Evolutionary conservation across 2,797 vertebrate species (phyloP).

Genomic region (Babyrousa celebensis): DNA sequence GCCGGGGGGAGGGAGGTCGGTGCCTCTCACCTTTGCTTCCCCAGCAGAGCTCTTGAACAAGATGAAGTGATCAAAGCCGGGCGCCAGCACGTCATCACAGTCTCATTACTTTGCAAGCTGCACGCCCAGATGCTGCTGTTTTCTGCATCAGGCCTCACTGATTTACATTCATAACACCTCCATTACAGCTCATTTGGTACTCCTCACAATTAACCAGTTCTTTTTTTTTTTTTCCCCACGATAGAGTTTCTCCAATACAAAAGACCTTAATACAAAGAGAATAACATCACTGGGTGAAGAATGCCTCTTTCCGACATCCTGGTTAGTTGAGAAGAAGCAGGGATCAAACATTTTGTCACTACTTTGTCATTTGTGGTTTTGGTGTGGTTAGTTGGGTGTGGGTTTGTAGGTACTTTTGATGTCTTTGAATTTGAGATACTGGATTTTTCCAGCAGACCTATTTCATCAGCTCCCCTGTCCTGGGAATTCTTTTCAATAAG

Average conservation of each 20-base stretch:
- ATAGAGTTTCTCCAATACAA: slow-evolving; percentile 15
- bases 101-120: slow-evolving; percentile 88
- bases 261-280: neutral
- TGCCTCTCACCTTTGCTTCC: slow-evolving; percentile 86
- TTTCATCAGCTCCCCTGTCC: neutral
- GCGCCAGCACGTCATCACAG: slow-evolving; percentile 80
- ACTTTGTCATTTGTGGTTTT: neutral
- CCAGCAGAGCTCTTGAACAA: slow-evolving; percentile 85
- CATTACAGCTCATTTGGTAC: slow-evolving; percentile 85
- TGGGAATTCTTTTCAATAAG: slow-evolving; percentile 1
- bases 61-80: slow-evolving; percentile 90
- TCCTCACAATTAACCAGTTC: slow-evolving; percentile 81
- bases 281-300: neutral
- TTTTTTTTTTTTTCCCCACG: neutral
- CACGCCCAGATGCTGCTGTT: slow-evolving; percentile 88
- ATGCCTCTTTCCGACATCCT: neutral
- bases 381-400: neutral
- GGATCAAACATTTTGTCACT: neutral
- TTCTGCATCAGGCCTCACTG: slow-evolving; percentile 75
- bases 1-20: slow-evolving; percentile 82
- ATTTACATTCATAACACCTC: slow-evolving; percentile 87
- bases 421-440: neutral
- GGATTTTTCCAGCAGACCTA: slow-evolving; percentile 16
- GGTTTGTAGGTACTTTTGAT: neutral
- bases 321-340: neutral